Base-by-base conservation (phyloP, 2,113 vertebrate species). In the Ancistrus triradiatus region DNA sequence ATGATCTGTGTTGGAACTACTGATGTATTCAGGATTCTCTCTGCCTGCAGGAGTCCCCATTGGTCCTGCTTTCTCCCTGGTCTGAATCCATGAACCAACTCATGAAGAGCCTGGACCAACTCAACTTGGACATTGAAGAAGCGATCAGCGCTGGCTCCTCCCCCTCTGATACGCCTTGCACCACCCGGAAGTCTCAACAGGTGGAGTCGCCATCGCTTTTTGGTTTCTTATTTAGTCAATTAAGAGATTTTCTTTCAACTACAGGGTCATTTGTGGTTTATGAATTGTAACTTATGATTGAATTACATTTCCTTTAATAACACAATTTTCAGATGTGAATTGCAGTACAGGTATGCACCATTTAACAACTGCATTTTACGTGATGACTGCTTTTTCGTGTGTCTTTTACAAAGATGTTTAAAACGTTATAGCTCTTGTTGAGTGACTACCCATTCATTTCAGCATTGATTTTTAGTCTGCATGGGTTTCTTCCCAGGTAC, bases 101-200 rank as follows among this genome's bases (percentile, higher is more conserved):
- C 63, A 89, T 94, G 87, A 89, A 79, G 79, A 92, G 88, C 63
- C 85, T 94, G 62, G 91, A 93, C 74, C 84, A 84, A 63, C 81
- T 95, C 59, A 85, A 91, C 75, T 74, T 90, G 70, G 91, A 93
- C 80, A 92, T 94, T 59, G 88, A 92, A 75, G 91, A 93, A 69
- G 91, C 89, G 66, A 84, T 94, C 57, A 92, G 86, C 71, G 74
- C 79, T 31, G 68, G 78, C 48, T 85, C 90, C 51, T 91, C 90
- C 70, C 89, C 89, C 1, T 84, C 81, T 1, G 59, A 78, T 80
- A 89, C 90, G 6, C 88, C 87, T 68, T 74, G 75, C 73, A 73
- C 76, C 44, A 46, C 78, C 68, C 84, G 85, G 66, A 89, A 79
- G 66, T 17, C 22, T 21, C 27, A 52, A 1, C 63, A 70, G 70